These are phyloP conservation scores for Ctenoplectra terminalis DNA, from an alignment of 1,140 invertebrate genomes.

Conservation along the genomic window DNA sequence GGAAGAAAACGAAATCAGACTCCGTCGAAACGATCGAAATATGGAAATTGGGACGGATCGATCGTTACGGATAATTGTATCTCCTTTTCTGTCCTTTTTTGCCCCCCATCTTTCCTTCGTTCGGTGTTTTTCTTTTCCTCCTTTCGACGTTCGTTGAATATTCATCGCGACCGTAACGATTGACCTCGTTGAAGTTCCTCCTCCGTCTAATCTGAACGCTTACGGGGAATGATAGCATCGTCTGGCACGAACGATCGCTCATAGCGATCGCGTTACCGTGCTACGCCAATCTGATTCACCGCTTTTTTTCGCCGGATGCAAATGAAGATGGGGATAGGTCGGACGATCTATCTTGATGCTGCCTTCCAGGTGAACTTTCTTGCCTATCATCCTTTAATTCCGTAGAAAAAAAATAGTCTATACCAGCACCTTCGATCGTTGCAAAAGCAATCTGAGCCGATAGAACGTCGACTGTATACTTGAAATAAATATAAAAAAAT, in stretches of 20 bases:
- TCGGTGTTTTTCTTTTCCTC: not conserved
- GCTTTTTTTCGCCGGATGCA: constrained; percentile 26
- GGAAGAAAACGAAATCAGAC: not conserved
- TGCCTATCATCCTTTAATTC: not conserved
- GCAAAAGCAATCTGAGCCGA: too few species aligned
- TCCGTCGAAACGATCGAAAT: constrained; percentile 1
- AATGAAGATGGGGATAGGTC: constrained; percentile 23
- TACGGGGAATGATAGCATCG: constrained; percentile 38
- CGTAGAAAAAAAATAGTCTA: not conserved
- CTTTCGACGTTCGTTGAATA: constrained; percentile 7
- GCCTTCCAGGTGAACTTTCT: not conserved
- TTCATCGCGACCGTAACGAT: constrained; percentile 28
- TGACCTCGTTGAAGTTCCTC: constrained; percentile 25
- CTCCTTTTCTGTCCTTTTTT: not conserved
- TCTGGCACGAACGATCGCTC: constrained; percentile 41
- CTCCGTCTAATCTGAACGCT: constrained; percentile 29
- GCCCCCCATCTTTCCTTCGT: not conserved
- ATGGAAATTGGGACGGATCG: constrained; percentile 16
- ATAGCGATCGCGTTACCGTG: constrained; percentile 39
- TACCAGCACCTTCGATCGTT: not conserved
- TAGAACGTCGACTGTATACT: too few species aligned
- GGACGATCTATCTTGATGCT: not conserved
- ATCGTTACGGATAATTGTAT: constrained; percentile 33
- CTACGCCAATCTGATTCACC: constrained; percentile 31
- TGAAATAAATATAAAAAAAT: too few species aligned